Percentiles rank a stretch among this genome's conserved stretches.
phyloP scores from a whole-genome alignment of 2,797 vertebrate genomes.

The Lacerta bilineata region DNA sequence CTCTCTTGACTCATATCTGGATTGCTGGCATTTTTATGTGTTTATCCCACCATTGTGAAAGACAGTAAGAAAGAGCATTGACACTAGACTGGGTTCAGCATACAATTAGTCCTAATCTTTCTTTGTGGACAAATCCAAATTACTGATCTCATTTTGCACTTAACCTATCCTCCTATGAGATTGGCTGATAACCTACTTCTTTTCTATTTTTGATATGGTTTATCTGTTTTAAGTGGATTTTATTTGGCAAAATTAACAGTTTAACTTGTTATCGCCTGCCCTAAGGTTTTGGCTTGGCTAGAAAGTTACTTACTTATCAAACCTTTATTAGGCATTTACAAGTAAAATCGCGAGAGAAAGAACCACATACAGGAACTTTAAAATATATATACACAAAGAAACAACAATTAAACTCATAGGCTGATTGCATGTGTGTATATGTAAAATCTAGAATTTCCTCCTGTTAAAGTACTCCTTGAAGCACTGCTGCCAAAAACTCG shows the following conservation, averaged over 20 bases:
- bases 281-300: neutral
- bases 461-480: too few relatives aligned
- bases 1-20: conserved; percentile 1
- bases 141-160: conserved; percentile 24
- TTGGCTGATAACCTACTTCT: neutral
- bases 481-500: too few relatives aligned
- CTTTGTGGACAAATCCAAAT: conserved; percentile 7
- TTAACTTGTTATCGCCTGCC: neutral
- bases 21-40: neutral
- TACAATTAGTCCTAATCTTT: conserved; percentile 34
- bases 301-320: neutral
- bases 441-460: too few relatives aligned
- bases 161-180: neutral
- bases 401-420: too few relatives aligned
- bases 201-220: conserved; percentile 21
- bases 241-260: neutral
- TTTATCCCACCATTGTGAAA: fast-evolving
- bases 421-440: too few relatives aligned
- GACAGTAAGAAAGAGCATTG: neutral
- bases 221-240: conserved; percentile 3
- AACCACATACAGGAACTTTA: too few relatives aligned
- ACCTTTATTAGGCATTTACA: too few relatives aligned
- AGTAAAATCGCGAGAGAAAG: too few relatives aligned
- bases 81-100: neutral
- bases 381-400: too few relatives aligned